These are phyloP conservation scores for Sipha flava DNA, from an alignment of 1,140 invertebrate species.

Conservation along the genomic window DNA sequence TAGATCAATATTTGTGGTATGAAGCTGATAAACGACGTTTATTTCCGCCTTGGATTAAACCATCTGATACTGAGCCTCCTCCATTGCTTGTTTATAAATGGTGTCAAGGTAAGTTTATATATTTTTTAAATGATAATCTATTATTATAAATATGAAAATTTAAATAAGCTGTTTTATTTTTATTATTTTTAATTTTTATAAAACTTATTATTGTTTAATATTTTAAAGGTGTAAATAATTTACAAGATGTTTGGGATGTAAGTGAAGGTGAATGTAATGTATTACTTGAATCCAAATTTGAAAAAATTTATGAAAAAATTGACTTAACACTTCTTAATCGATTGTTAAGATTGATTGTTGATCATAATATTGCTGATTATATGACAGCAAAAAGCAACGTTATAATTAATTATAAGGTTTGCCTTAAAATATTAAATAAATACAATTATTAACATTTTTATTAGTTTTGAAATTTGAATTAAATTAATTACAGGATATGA, in stretches of 20 bases:
- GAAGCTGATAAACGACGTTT: constrained; percentile 95
- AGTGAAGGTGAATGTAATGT: constrained; percentile 97
- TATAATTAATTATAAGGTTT: constrained; percentile 94
- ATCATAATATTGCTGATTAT: constrained; percentile 99
- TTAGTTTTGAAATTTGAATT: neutral
- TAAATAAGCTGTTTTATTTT: neutral
- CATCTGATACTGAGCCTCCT: constrained; percentile 95
- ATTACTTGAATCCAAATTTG: constrained; percentile 91
- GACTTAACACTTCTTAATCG: constrained; percentile 96
- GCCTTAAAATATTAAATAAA: neutral
- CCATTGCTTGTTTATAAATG: constrained; percentile 97
- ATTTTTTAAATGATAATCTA: neutral
- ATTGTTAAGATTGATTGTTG: constrained; percentile 89
- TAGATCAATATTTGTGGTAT: constrained; percentile 99
- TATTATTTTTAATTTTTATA: neutral
- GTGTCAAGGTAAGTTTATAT: constrained; percentile 78
- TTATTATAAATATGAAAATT: neutral
- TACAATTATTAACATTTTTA: neutral
- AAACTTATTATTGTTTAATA: neutral
- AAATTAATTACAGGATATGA: constrained; percentile 74
- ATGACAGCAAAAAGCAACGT: constrained; percentile 99
- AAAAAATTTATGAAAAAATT: constrained; percentile 99
- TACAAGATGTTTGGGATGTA: constrained; percentile 98
- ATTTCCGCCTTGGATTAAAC: constrained; percentile 99
- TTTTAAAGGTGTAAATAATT: constrained; percentile 83